A percentile compares a stretch with the other conserved stretches of the same genome.
Evolutionary conservation across 2,797 vertebrate genomes (phyloP).

Genomic region (Phrynocephalus vlangalii): DNA sequence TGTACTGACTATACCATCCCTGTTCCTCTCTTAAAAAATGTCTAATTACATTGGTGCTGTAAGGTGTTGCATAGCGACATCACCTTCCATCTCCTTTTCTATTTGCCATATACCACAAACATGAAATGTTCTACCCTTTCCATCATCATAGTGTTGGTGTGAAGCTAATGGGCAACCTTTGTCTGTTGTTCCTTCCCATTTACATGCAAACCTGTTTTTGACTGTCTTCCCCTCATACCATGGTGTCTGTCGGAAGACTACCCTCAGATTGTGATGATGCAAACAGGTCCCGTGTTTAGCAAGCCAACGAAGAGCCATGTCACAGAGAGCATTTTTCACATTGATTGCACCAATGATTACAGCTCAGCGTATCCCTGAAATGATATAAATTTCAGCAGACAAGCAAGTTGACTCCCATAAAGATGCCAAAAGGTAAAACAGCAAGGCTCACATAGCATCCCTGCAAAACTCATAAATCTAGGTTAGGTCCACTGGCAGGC

Average conservation of each 20-base stretch:
- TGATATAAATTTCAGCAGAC: constrained; percentile 9
- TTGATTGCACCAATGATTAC: constrained; percentile 7
- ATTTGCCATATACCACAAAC: not conserved
- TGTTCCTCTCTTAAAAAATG: not conserved
- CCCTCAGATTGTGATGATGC: not conserved
- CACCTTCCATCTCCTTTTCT: not conserved
- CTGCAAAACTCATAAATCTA: not conserved
- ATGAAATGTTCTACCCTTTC: not conserved
- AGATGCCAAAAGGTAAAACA: constrained; percentile 17
- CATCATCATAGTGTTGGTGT: too few relatives aligned
- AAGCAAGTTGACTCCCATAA: not conserved
- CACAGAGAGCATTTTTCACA: constrained; percentile 16
- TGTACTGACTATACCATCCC: not conserved
- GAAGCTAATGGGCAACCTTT: not conserved
- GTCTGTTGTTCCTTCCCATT: not conserved
- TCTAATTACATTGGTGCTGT: not conserved
- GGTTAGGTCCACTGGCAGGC: not conserved
- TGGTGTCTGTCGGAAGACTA: not conserved
- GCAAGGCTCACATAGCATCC: not conserved
- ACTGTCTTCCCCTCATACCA: not conserved
- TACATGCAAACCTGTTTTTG: too few relatives aligned
- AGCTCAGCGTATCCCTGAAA: constrained; percentile 9
- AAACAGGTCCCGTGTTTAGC: not conserved
- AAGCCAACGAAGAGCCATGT: not conserved
- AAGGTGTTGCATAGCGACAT: not conserved